These are phyloP conservation scores for Euschistus heros DNA, from an alignment of 1,140 invertebrate genomes.

Conservation along the genomic window DNA sequence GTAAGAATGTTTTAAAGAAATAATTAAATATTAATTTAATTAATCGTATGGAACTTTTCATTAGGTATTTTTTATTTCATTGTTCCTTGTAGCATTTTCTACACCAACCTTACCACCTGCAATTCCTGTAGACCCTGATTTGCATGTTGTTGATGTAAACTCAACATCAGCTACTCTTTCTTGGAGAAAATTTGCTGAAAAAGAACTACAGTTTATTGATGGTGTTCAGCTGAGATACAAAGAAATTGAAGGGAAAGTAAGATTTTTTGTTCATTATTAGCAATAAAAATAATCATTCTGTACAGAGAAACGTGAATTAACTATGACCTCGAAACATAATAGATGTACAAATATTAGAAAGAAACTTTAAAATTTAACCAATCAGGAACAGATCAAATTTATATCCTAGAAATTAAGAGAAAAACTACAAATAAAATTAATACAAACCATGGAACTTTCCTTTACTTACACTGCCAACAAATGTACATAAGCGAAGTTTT, in stretches of 20 bases:
- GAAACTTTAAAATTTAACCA: no score
- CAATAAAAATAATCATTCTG: no score
- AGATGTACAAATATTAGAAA: no score
- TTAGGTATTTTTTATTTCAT: background rate
- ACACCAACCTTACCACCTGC: conserved; percentile 48
- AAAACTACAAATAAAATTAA: no score
- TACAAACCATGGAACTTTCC: no score
- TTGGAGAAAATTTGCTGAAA: conserved; percentile 70
- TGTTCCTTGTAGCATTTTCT: conserved; percentile 30
- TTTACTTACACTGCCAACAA: no score
- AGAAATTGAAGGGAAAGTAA: conserved; percentile 49
- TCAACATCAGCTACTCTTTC: conserved; percentile 61
- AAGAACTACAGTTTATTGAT: conserved; percentile 65
- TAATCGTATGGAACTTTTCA: background rate
- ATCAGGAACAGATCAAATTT: no score
- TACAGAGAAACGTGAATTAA: no score
- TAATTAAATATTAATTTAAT: background rate
- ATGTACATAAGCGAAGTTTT: no score
- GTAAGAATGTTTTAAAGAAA: background rate
- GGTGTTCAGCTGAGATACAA: conserved; percentile 61
- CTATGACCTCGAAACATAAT: no score
- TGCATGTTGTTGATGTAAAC: conserved; percentile 61
- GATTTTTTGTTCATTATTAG: background rate
- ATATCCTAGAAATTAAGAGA: no score
- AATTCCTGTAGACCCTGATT: conserved; percentile 56